phyloP scores from a whole-genome alignment of 2,113 vertebrate species.

The Phalacrocorax pelagicus region DNA sequence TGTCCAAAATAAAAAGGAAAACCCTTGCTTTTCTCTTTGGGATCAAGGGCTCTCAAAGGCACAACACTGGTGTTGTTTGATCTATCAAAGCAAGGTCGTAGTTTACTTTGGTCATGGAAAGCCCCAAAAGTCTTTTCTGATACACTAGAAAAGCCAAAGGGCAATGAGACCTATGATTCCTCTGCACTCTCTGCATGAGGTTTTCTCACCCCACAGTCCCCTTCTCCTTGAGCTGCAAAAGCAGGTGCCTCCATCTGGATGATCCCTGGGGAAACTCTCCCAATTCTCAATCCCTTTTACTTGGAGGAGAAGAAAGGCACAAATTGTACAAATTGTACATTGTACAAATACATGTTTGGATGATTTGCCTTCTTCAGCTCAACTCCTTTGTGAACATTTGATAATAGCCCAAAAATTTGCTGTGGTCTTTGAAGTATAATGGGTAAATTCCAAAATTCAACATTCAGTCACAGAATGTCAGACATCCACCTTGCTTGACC shows the following conservation, averaged over 20 bases:
- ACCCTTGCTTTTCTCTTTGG: background rate
- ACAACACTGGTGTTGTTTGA: background rate
- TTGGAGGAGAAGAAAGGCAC: background rate
- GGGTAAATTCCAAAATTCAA: background rate
- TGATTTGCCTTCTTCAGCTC: background rate
- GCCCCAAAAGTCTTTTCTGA: background rate
- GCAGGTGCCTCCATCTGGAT: background rate
- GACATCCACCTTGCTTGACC: background rate
- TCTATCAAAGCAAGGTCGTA: background rate
- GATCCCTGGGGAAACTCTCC: background rate
- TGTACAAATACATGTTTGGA: background rate
- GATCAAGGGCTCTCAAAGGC: slow-evolving; percentile 15
- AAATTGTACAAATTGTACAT: background rate
- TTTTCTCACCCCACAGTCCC: background rate
- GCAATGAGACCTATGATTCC: background rate
- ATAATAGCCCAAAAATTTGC: background rate
- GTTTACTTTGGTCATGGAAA: background rate
- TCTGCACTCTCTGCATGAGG: background rate
- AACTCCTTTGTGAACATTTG: background rate
- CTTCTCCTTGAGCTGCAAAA: background rate
- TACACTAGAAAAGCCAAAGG: background rate
- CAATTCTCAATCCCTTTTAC: background rate
- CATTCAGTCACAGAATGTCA: background rate
- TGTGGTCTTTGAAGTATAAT: background rate
- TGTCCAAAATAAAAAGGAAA: slow-evolving; percentile 36